These are phyloP conservation scores for Liasis olivaceus DNA, from an alignment of 2,797 vertebrate genomes.

Conservation along the genomic window DNA sequence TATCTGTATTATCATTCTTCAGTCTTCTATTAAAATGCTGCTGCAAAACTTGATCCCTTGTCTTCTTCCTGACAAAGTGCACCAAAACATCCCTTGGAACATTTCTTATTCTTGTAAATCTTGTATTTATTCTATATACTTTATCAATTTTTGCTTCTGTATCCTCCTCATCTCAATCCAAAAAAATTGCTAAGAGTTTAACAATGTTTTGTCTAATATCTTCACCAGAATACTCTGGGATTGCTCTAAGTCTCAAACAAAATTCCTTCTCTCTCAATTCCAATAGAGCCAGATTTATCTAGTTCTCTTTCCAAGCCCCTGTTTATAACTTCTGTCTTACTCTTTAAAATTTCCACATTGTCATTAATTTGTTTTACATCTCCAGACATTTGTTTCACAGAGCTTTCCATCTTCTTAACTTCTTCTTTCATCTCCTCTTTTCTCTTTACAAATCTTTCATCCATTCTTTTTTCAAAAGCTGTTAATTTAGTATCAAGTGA, in stretches of 20 bases:
- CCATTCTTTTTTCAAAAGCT: not conserved
- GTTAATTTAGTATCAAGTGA: not conserved
- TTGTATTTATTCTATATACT: no score
- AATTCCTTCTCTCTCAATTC: not conserved
- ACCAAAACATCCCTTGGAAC: no score
- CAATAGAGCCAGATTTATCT: not conserved
- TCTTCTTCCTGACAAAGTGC: not conserved
- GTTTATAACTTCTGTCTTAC: not conserved
- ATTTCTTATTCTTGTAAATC: no score
- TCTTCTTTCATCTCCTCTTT: not conserved
- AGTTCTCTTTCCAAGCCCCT: not conserved
- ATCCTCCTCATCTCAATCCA: no score
- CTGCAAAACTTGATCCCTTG: not conserved
- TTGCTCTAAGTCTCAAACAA: no score
- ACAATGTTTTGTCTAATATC: no score
- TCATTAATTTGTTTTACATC: not conserved
- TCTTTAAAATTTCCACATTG: not conserved
- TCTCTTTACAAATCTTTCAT: not conserved
- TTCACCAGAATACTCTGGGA: no score
- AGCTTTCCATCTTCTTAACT: not conserved
- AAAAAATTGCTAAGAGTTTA: no score
- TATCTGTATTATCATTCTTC: not conserved
- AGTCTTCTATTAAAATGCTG: not conserved
- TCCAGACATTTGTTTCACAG: not conserved
- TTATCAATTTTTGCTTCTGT: no score